phyloP scores from a whole-genome alignment of 2,797 vertebrate genomes.

The Parauchenoglanis ngamensis region DNA sequence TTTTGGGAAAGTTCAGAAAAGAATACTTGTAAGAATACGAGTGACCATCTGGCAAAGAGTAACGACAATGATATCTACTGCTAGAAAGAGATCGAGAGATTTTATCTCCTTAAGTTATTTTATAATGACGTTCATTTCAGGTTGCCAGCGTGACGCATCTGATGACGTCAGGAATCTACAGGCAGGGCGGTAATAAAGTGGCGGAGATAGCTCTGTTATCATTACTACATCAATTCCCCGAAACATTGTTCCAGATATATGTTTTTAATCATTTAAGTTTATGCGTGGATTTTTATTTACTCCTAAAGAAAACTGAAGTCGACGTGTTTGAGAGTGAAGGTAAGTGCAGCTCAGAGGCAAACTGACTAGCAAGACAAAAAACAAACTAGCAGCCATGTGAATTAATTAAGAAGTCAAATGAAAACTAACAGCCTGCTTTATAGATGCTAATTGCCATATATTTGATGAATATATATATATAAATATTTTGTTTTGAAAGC shows the following conservation, averaged over 20 bases:
- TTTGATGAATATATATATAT: not conserved
- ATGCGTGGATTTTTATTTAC: not conserved
- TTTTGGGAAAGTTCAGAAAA: not conserved
- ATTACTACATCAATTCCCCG: not conserved
- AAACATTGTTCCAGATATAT: not conserved
- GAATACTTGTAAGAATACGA: not conserved
- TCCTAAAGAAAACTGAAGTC: not conserved
- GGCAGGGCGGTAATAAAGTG: not conserved
- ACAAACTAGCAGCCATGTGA: not conserved
- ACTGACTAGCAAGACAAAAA: not conserved
- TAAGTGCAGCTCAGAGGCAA: not conserved
- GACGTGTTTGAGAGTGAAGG: not conserved
- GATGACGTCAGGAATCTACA: not conserved
- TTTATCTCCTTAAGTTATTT: not conserved
- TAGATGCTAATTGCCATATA: not conserved
- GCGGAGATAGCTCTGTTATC: not conserved
- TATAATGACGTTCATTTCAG: not conserved
- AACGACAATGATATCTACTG: not conserved
- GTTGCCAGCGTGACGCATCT: not conserved
- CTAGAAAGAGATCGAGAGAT: no score
- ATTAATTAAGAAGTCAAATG: not conserved
- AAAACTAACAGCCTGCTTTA: not conserved
- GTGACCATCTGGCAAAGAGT: not conserved
- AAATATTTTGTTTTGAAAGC: not conserved
- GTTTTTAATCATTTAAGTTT: no score